Evolutionary conservation across 2,888 invertebrate species (phyloP), one percentile per base, ranked within the genome.

Genomic region (Micropterix aruncella): DNA sequence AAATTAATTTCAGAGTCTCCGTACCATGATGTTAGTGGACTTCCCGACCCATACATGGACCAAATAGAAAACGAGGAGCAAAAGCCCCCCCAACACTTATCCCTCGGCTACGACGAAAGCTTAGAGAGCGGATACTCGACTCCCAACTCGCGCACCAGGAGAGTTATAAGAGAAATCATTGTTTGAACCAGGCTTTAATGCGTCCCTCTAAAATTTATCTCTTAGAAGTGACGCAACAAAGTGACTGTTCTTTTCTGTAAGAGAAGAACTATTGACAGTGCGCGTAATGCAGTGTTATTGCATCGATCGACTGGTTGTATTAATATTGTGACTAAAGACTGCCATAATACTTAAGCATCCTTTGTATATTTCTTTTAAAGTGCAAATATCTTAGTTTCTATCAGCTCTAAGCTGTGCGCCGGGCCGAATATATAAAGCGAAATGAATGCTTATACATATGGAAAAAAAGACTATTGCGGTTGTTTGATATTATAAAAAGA

Each of bases 161-260:
- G 93, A 61, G 91, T 93, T 65, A 92, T 93, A 59, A 80, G 92
- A 55, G 93, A 93, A 70, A 93, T 93, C 66, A 93, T 93, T 66
- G 93, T 93, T 59, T 87, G 77, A 79, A 54, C 50, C 47, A 42
- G 48, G 49, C 48, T 51, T 42, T 51, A 49, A 15, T 7, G 4
- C 5, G 15, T 38, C 38, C 38, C 5, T 38, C 38, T 38, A 12
- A 27, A 27, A 7, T 27, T 7, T 27, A 12, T 7, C 5, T 12
- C 12, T 5, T 27, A 27, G 12, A 27, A 5, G 27, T 27, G 27
- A 27, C n/a, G n/a, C n/a, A n/a, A n/a, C n/a, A n/a, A n/a, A n/a
- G n/a, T n/a, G n/a, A n/a, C n/a, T n/a, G n/a, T n/a, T n/a, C n/a
- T n/a, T n/a, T n/a, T n/a, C n/a, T n/a, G n/a, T n/a, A n/a, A n/a